phyloP scores from a whole-genome alignment of 1,140 invertebrate genomes.

The Colletes gigas region DNA sequence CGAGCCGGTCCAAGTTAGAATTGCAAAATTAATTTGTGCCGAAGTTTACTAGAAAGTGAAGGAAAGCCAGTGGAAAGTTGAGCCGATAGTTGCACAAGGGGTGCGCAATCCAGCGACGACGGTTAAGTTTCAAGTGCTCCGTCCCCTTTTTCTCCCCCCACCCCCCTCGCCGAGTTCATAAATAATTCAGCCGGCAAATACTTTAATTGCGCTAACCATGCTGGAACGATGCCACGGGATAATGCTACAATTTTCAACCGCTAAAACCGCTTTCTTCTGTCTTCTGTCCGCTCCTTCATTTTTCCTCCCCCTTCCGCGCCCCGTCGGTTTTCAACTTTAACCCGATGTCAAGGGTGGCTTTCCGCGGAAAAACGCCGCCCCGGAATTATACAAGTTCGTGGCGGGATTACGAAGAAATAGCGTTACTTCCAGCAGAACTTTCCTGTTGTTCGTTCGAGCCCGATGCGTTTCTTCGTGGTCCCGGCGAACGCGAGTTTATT shows the following conservation, averaged over 20 bases:
- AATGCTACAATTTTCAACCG: slow-evolving; percentile 33
- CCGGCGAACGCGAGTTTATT: too few relatives aligned
- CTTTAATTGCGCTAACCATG: slow-evolving; percentile 56
- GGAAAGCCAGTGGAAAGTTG: slow-evolving; percentile 32
- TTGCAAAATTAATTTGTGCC: slow-evolving; percentile 70
- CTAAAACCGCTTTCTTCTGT: neutral
- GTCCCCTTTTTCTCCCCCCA: neutral
- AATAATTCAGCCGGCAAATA: slow-evolving; percentile 63
- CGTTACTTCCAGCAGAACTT: neutral
- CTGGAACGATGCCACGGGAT: slow-evolving; percentile 25
- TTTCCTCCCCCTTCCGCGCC: neutral
- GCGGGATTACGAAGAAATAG: neutral
- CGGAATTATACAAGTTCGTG: neutral
- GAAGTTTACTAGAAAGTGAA: slow-evolving; percentile 55
- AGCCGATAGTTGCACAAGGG: slow-evolving; percentile 21
- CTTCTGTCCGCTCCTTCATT: neutral
- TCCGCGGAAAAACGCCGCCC: neutral
- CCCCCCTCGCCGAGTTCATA: slow-evolving; percentile 42
- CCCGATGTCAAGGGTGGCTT: slow-evolving; percentile 7
- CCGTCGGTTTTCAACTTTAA: neutral
- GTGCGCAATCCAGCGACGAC: slow-evolving; percentile 22
- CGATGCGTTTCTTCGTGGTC: too few relatives aligned
- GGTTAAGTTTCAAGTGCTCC: slow-evolving; percentile 44
- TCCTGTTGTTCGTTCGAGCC: neutral
- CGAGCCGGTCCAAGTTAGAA: slow-evolving; percentile 57